These are phyloP conservation scores for Nansenia antarctica DNA, from an alignment of 2,113 vertebrate species.

Conservation along the genomic window DNA sequence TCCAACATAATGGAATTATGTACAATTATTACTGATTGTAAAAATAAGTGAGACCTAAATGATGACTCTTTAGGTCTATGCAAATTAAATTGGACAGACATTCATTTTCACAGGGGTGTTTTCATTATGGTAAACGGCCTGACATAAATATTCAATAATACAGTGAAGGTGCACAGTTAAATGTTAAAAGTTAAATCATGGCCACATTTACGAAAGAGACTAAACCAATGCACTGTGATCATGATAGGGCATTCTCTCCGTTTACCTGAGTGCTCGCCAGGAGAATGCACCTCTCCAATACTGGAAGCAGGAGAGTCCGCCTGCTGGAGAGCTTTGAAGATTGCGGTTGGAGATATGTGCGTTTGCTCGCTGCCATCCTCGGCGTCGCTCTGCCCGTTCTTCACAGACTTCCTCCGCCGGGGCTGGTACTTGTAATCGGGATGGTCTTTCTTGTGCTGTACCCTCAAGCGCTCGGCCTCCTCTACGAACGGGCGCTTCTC, in stretches of 20 bases:
- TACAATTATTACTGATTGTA: too few relatives aligned
- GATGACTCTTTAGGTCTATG: too few relatives aligned
- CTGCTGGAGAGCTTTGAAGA: conserved; percentile 97
- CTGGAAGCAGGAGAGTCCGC: conserved; percentile 94
- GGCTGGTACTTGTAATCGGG: conserved; percentile 99
- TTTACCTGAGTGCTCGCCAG: conserved; percentile 92
- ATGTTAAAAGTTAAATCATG: too few relatives aligned
- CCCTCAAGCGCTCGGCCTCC: conserved; percentile 92
- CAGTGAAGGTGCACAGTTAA: too few relatives aligned
- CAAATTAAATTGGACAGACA: too few relatives aligned
- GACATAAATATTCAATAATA: too few relatives aligned
- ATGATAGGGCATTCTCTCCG: neutral
- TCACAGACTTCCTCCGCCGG: conserved; percentile 90
- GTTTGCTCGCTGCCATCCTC: conserved; percentile 90
- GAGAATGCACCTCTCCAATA: conserved; percentile 96
- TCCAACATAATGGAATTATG: too few relatives aligned
- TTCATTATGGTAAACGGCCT: too few relatives aligned
- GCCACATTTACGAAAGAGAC: too few relatives aligned
- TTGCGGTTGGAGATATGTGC: conserved; percentile 93
- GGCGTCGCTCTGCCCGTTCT: conserved; percentile 89
- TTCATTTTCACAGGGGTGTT: too few relatives aligned
- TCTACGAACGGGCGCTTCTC: conserved; percentile 97
- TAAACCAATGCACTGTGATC: neutral
- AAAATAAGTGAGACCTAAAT: too few relatives aligned
- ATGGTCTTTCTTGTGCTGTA: conserved; percentile 98